Evolutionary conservation across 2,113 vertebrate genomes (phyloP), one percentile per base, ranked within the genome.

Genomic region (Meles meles): DNA sequence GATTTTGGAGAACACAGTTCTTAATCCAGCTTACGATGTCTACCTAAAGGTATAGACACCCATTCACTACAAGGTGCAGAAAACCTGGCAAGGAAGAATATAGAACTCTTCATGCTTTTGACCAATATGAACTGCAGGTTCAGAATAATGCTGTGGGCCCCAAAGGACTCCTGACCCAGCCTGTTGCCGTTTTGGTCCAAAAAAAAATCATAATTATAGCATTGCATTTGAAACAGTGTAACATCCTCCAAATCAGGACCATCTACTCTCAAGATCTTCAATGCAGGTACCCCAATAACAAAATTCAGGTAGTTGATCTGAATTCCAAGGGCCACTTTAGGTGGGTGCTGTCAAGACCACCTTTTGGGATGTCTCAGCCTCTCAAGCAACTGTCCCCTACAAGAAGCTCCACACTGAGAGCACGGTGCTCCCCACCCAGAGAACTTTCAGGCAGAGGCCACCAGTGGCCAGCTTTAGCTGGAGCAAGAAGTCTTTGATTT

Each of bases 1-100:
- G 97, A 99, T 99, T 98, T 98, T 99, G 95, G 99, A 99, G 98
- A 99, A 99, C 97, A 99, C 99, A 85, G 98, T 99, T 97, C 98
- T 99, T 96, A 99, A 99, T 95, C 99, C 99, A 31, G 98, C 99
- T 0, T 98, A 98, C 79, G 99, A 99, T 37, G 96, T 99, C 90
- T 99, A 99, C 98, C 98, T 99, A 79, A 97, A 99, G 93, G 99
- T 99, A 3, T 99, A 99, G 98, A 99, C 99, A 14, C 99, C 99
- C 47, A 98, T 99, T 97, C 98, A 98, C 49, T 99, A 99, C 98
- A 99, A 98, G 98, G 99, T 99, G 76, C 99, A 99, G 98, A 99
- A 99, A 98, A 99, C 99, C 96, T 98, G 99, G 59, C 99, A 99
- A 97, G 99, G 99, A 87, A 99, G 99, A 99, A 99, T 94, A 99